These are phyloP conservation scores for Nasonia longicornis DNA, from an alignment of 1,140 invertebrate genomes.

Conservation along the genomic window DNA sequence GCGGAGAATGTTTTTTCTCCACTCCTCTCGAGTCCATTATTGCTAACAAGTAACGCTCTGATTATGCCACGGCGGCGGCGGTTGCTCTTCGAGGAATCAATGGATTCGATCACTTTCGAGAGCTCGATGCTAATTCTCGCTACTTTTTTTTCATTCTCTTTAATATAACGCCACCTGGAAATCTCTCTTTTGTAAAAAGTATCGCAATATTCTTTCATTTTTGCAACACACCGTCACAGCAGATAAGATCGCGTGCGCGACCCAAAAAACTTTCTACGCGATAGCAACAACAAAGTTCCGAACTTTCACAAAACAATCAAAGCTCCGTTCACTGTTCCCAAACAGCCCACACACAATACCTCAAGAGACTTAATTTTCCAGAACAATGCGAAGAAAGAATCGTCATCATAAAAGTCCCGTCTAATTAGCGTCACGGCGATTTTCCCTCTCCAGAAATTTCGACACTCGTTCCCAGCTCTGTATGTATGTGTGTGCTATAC, in stretches of 20 bases:
- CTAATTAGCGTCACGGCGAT: neutral
- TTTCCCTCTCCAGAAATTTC: constrained; percentile 1
- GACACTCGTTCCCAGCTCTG: neutral
- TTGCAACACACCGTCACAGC: no score
- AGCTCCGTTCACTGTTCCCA: no score
- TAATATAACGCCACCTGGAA: neutral
- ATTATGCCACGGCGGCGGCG: neutral
- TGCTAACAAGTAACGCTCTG: constrained; percentile 45
- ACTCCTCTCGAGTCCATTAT: constrained; percentile 19
- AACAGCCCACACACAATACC: no score
- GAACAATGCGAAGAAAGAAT: no score
- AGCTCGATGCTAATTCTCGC: neutral
- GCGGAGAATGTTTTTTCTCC: constrained; percentile 36
- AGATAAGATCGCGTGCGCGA: neutral
- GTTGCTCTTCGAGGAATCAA: neutral
- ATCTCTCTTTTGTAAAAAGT: neutral
- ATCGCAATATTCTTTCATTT: neutral
- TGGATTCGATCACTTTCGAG: constrained; percentile 6
- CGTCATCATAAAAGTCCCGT: neutral
- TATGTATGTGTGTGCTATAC: neutral
- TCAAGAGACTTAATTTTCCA: no score
- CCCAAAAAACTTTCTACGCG: neutral
- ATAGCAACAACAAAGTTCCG: neutral
- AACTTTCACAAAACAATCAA: neutral
- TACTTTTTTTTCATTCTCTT: neutral